These are phyloP conservation scores for Anthoscopus minutus DNA, from an alignment of 2,113 vertebrate species.

Conservation along the genomic window DNA sequence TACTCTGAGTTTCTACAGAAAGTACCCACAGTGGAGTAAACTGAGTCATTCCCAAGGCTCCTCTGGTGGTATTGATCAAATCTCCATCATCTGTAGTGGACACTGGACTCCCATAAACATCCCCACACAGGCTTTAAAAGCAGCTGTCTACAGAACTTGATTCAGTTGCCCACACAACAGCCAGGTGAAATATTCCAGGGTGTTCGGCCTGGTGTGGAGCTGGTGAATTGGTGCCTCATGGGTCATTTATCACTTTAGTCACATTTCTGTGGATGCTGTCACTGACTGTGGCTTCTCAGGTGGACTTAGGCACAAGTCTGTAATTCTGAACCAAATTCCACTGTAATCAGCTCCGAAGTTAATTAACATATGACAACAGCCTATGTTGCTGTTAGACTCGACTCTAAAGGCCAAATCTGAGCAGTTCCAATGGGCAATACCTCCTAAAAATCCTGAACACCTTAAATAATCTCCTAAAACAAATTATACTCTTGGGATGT, in stretches of 20 bases:
- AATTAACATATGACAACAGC: background rate
- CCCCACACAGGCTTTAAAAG: background rate
- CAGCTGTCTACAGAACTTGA: background rate
- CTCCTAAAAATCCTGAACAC: background rate
- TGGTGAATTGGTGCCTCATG: background rate
- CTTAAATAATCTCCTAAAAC: background rate
- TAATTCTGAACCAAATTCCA: background rate
- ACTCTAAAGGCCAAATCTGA: background rate
- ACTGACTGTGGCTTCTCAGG: background rate
- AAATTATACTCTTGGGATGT: background rate
- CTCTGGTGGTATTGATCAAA: background rate
- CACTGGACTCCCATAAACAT: accelerated
- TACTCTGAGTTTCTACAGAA: background rate
- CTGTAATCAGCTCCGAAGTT: background rate
- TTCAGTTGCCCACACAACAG: background rate
- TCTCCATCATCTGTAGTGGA: background rate
- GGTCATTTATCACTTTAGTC: background rate
- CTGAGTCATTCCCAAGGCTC: background rate
- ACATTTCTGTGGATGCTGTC: background rate
- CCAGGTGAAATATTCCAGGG: background rate
- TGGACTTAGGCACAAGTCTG: accelerated
- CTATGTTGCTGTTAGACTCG: background rate
- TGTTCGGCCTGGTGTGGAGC: background rate
- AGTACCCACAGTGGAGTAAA: background rate
- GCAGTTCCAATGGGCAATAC: background rate